These are phyloP conservation scores for Phoenoteleia sp. DNA, from an alignment of 2,888 invertebrate genomes.

Conservation along the genomic window DNA sequence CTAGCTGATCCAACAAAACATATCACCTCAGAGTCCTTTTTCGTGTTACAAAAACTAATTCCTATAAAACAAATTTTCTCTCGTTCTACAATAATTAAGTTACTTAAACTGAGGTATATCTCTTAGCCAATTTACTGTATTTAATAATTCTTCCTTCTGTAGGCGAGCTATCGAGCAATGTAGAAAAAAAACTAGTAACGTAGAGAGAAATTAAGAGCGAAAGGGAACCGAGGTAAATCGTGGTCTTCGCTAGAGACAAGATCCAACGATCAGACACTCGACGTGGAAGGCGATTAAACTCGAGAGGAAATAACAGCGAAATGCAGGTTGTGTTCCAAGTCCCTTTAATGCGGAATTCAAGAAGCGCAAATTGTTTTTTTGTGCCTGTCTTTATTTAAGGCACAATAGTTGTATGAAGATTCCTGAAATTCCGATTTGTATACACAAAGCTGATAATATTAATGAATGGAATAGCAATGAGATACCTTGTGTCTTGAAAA, in stretches of 20 bases:
- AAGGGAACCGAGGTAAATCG: slow-evolving; percentile 75
- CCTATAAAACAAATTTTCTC: slow-evolving; percentile 37
- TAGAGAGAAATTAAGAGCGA: slow-evolving; percentile 67
- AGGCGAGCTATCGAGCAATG: slow-evolving; percentile 36
- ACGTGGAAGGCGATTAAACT: slow-evolving; percentile 76
- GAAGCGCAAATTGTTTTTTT: slow-evolving; percentile 38
- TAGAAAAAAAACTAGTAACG: slow-evolving; percentile 54
- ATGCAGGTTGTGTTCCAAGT: slow-evolving; percentile 62
- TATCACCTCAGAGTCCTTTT: too few relatives aligned
- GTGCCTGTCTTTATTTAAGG: slow-evolving; percentile 15
- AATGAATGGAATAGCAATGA: not conserved
- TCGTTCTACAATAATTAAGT: slow-evolving; percentile 51
- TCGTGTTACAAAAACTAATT: too few relatives aligned
- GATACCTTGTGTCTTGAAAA: not conserved
- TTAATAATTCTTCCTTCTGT: slow-evolving; percentile 58
- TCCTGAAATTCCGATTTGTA: not conserved
- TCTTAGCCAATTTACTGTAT: slow-evolving; percentile 53
- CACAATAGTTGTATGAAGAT: not conserved
- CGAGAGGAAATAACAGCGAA: slow-evolving; percentile 63
- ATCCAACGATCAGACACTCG: slow-evolving; percentile 74
- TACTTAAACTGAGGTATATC: slow-evolving; percentile 48
- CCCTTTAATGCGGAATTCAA: slow-evolving; percentile 51
- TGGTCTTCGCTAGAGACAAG: slow-evolving; percentile 71
- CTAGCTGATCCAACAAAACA: too few relatives aligned
- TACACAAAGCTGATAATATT: not conserved